These are phyloP conservation scores for Pelochelys cantorii DNA, from an alignment of 2,797 vertebrate species.

Conservation along the genomic window DNA sequence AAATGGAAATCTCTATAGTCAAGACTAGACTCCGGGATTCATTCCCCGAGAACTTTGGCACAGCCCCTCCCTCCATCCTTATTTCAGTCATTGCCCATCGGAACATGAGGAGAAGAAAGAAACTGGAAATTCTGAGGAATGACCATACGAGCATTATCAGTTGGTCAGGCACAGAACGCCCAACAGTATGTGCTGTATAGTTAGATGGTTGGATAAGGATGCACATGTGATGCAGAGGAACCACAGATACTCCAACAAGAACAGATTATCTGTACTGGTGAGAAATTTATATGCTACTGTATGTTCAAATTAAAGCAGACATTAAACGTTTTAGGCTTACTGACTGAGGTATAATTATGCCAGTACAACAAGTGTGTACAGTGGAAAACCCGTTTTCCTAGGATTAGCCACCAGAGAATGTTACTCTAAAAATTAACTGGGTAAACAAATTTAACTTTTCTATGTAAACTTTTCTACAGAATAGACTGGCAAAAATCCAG, in stretches of 20 bases:
- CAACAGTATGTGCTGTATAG: background rate
- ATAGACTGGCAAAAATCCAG: too few species aligned
- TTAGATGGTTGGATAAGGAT: background rate
- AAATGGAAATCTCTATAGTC: background rate
- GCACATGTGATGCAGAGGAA: background rate
- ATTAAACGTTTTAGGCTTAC: background rate
- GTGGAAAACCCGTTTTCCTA: background rate
- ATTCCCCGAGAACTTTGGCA: background rate
- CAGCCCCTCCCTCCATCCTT: accelerated
- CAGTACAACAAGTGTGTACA: background rate
- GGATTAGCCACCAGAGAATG: background rate
- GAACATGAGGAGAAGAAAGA: background rate
- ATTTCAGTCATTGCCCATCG: background rate
- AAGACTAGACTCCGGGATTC: background rate
- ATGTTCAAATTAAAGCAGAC: background rate
- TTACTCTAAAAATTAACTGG: background rate
- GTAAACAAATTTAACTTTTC: background rate
- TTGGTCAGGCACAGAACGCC: background rate
- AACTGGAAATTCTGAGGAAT: background rate
- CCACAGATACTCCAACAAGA: background rate
- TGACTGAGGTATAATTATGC: background rate
- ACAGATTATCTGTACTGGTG: background rate
- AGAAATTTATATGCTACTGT: background rate
- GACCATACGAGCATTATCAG: background rate
- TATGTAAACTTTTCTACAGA: background rate